These are phyloP conservation scores for Ornithoptera priamus DNA, from an alignment of 2,888 invertebrate species.

Conservation along the genomic window DNA sequence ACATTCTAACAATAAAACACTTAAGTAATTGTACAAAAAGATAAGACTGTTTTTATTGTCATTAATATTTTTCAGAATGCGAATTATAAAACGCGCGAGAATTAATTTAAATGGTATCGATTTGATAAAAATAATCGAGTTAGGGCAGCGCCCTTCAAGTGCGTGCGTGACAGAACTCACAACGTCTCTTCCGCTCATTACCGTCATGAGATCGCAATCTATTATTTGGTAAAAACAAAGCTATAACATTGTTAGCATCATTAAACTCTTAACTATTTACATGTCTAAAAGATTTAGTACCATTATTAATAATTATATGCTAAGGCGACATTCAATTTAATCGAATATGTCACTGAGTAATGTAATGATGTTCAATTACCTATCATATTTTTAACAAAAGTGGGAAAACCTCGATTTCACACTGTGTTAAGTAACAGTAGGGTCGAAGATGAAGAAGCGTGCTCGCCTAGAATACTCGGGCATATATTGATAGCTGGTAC, in stretches of 20 bases:
- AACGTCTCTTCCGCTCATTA: constrained; percentile 5
- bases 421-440: too few species aligned
- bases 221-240: not conserved
- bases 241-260: not conserved
- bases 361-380: too few species aligned
- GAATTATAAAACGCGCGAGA: not conserved
- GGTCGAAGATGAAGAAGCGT: too few species aligned
- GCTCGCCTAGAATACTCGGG: too few species aligned
- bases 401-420: too few species aligned
- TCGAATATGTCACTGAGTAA: too few species aligned
- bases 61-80: not conserved
- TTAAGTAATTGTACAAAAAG: not conserved
- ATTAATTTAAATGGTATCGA: not conserved
- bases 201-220: constrained; percentile 1
- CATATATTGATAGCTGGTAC: too few species aligned
- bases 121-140: constrained; percentile 4
- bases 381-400: too few species aligned
- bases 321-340: too few species aligned
- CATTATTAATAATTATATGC: too few species aligned
- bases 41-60: not conserved
- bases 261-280: not conserved
- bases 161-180: constrained; percentile 11
- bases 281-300: too few species aligned
- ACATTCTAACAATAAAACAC: not conserved
- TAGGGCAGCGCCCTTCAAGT: not conserved